phyloP scores from a whole-genome alignment of 2,888 invertebrate genomes.

The Timandra comae region DNA sequence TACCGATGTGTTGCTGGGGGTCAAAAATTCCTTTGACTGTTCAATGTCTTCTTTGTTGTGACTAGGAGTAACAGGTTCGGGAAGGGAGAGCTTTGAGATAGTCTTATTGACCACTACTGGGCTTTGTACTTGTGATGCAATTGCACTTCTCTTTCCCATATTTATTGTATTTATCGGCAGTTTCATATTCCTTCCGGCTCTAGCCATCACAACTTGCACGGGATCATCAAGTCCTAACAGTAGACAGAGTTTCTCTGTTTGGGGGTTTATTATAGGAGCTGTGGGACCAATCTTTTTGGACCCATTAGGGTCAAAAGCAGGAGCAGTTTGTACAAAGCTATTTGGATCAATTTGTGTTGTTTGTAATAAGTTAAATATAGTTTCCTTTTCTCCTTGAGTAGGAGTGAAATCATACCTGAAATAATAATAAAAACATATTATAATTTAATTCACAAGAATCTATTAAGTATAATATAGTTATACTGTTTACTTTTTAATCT shows the following conservation, averaged over 20 bases:
- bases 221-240: slow-evolving; percentile 89
- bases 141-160: too few relatives aligned
- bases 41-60: slow-evolving; percentile 24
- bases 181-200: slow-evolving; percentile 61
- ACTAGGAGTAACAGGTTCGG: slow-evolving; percentile 56
- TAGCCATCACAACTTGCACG: slow-evolving; percentile 77
- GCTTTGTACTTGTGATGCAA: too few relatives aligned
- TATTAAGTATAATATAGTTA: too few relatives aligned
- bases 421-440: too few relatives aligned
- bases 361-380: slow-evolving; percentile 79
- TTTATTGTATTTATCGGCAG: too few relatives aligned
- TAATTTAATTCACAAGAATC: too few relatives aligned
- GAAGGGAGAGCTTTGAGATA: slow-evolving; percentile 46
- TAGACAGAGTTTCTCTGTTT: slow-evolving; percentile 82
- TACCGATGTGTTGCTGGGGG: slow-evolving; percentile 31
- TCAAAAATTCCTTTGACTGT: slow-evolving; percentile 23
- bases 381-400: slow-evolving; percentile 82
- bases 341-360: slow-evolving; percentile 81
- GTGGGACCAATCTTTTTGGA: slow-evolving; percentile 56
- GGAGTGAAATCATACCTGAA: slow-evolving; percentile 84
- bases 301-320: slow-evolving; percentile 70
- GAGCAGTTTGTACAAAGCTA: slow-evolving; percentile 87
- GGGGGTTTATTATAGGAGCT: slow-evolving; percentile 79
- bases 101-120: too few relatives aligned
- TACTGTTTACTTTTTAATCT: too few relatives aligned